A percentile compares a stretch with the other conserved stretches of the same genome.
phyloP scores from a whole-genome alignment of 1,140 invertebrate genomes.

The Holcopasites calliopsidis region DNA sequence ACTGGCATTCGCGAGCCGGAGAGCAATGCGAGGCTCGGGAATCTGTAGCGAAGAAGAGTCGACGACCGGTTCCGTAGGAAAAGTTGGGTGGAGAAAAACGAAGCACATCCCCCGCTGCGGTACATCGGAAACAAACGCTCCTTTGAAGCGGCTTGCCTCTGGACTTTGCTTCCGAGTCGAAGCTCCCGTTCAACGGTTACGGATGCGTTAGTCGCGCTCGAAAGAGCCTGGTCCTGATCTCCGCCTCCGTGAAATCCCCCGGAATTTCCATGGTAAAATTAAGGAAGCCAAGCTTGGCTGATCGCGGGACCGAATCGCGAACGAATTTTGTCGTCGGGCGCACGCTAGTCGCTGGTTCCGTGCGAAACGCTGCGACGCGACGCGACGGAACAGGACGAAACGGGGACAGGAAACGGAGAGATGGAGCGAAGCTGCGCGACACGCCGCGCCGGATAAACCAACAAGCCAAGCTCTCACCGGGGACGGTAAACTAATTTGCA shows the following conservation, averaged over 20 bases:
- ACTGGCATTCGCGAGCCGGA: background rate
- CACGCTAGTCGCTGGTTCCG: no score
- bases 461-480: conserved; percentile 37
- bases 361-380: background rate
- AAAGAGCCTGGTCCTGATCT: background rate
- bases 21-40: background rate
- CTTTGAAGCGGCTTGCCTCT: background rate
- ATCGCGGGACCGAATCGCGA: background rate
- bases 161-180: conserved; percentile 10
- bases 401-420: background rate
- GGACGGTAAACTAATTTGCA: conserved; percentile 62
- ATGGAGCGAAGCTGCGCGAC: background rate
- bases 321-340: background rate
- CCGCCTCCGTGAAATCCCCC: background rate
- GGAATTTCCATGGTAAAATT: conserved; percentile 1
- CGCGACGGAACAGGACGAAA: background rate
- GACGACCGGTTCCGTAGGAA: background rate
- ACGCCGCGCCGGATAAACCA: conserved; percentile 49
- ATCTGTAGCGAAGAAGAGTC: background rate
- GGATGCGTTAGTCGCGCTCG: conserved; percentile 4
- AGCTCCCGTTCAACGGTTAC: background rate
- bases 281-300: background rate
- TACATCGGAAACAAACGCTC: background rate
- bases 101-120: background rate
- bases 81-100: background rate